phyloP scores from a whole-genome alignment of 1,140 invertebrate genomes.

The Trigoniulus corallinus region DNA sequence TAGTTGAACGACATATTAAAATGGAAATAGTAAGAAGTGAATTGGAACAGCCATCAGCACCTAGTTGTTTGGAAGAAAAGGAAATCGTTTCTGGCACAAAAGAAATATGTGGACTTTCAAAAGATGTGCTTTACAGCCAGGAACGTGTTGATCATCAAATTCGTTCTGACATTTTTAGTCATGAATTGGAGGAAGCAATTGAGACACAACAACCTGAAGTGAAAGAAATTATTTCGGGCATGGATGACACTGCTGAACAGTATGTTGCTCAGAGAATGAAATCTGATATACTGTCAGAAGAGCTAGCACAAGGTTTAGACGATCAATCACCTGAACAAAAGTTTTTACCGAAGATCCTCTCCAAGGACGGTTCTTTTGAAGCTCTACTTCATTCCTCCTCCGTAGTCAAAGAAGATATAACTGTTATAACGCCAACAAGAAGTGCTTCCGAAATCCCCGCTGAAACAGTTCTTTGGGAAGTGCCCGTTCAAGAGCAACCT shows the following conservation, averaged over 20 bases:
- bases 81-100: neutral
- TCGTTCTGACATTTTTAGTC: slow-evolving; percentile 23
- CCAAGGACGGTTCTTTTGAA: slow-evolving; percentile 7
- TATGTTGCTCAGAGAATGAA: slow-evolving; percentile 15
- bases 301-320: slow-evolving; percentile 11
- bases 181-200: slow-evolving; percentile 25
- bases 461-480: slow-evolving; percentile 35
- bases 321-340: slow-evolving; percentile 16
- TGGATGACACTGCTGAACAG: slow-evolving; percentile 13
- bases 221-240: slow-evolving; percentile 10
- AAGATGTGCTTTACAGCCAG: slow-evolving; percentile 15
- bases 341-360: slow-evolving; percentile 12
- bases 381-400: neutral
- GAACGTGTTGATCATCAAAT: slow-evolving; percentile 22
- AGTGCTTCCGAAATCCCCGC: slow-evolving; percentile 11
- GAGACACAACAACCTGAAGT: slow-evolving; percentile 20
- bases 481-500: slow-evolving; percentile 33
- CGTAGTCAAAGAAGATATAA: neutral
- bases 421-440: neutral
- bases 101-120: neutral
- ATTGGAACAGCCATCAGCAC: too few relatives aligned
- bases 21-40: too few relatives aligned
- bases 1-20: too few relatives aligned
- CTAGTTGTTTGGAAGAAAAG: too few relatives aligned
- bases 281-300: slow-evolving; percentile 16